phyloP scores from a whole-genome alignment of 2,797 vertebrate genomes.

The Chrosomus eos region DNA sequence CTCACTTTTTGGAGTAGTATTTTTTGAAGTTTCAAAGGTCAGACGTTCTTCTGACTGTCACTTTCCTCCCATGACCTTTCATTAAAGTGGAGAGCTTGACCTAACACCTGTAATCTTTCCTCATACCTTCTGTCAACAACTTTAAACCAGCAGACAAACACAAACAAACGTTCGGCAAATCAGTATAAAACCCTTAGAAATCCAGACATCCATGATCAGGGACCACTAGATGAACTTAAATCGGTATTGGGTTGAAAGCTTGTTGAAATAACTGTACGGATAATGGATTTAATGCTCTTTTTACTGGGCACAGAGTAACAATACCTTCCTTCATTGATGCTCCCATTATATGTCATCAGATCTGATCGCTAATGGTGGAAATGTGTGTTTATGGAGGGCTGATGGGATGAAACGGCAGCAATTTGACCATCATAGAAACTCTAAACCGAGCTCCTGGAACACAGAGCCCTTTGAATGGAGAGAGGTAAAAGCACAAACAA shows the following conservation, averaged over 20 bases:
- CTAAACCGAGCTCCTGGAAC: slow-evolving; percentile 13
- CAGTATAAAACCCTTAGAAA: background rate
- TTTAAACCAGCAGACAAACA: slow-evolving; percentile 15
- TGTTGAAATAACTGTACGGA: slow-evolving; percentile 10
- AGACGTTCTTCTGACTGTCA: slow-evolving; percentile 26
- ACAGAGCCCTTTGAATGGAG: slow-evolving; percentile 23
- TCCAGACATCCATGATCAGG: background rate
- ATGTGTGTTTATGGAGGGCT: slow-evolving; percentile 33
- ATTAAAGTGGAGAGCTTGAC: slow-evolving; percentile 39
- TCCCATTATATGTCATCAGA: slow-evolving; percentile 41
- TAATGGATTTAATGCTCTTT: slow-evolving; percentile 33
- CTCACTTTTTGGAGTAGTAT: background rate
- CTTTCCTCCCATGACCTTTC: slow-evolving; percentile 30
- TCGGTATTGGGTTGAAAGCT: background rate
- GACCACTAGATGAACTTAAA: slow-evolving; percentile 12
- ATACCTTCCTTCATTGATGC: slow-evolving; percentile 43
- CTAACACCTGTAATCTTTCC: slow-evolving; percentile 36
- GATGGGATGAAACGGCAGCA: slow-evolving; percentile 45
- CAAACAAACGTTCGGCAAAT: slow-evolving; percentile 31
- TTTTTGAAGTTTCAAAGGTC: slow-evolving; percentile 33
- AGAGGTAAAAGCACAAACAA: slow-evolving; percentile 20
- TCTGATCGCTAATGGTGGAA: slow-evolving; percentile 44
- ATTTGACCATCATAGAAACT: slow-evolving; percentile 40
- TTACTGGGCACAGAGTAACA: slow-evolving; percentile 4
- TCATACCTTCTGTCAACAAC: slow-evolving; percentile 10